A percentile compares a stretch with the other conserved stretches of the same genome.
Conservation (phyloP, 2,888 invertebrate species). For the Pardosa pseudoannulata region DNA sequence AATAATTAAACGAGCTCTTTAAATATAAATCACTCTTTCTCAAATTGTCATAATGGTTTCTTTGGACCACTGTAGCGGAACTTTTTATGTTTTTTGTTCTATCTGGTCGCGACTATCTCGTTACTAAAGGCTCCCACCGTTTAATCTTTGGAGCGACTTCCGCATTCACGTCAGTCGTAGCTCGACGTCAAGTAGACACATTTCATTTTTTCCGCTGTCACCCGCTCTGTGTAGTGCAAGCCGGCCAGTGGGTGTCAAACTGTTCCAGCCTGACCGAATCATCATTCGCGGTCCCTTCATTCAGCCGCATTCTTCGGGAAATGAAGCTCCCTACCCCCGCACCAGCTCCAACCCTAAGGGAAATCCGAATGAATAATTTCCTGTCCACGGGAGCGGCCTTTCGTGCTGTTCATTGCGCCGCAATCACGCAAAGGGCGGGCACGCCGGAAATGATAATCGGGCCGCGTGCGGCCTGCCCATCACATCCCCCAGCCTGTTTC, state of each 20-base stretch:
- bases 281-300: slow-evolving; percentile 38
- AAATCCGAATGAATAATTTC: slow-evolving; percentile 70
- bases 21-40: no score
- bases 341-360: not conserved
- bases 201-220: slow-evolving; percentile 15
- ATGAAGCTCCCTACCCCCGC: slow-evolving; percentile 32
- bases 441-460: slow-evolving; percentile 71
- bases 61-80: not conserved
- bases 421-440: slow-evolving; percentile 70
- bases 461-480: slow-evolving; percentile 58
- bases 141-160: not conserved
- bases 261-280: slow-evolving; percentile 46
- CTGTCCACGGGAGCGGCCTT: slow-evolving; percentile 62
- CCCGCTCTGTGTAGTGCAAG: not conserved
- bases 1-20: no score
- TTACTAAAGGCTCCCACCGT: not conserved
- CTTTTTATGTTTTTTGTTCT: not conserved
- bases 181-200: not conserved
- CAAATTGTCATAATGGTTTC: not conserved
- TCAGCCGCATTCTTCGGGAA: slow-evolving; percentile 63
- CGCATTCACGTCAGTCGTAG: slow-evolving; percentile 10
- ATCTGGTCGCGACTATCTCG: not conserved
- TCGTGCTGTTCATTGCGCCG: slow-evolving; percentile 53
- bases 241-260: slow-evolving; percentile 35
- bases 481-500: slow-evolving; percentile 41